phyloP scores from a whole-genome alignment of 2,888 invertebrate genomes.

The Lycocerus yunnanus region DNA sequence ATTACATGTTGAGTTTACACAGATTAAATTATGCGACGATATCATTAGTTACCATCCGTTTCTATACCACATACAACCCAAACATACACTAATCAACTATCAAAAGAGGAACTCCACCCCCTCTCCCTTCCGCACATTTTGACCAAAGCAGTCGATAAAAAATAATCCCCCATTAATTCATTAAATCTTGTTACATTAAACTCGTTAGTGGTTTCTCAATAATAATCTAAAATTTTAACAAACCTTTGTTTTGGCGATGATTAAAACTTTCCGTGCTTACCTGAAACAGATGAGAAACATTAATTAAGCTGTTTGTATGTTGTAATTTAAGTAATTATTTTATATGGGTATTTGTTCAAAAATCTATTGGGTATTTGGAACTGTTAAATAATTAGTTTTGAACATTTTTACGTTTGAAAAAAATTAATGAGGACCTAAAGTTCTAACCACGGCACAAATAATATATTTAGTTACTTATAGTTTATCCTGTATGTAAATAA shows the following conservation, averaged over 20 bases:
- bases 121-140: neutral
- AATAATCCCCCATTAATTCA: neutral
- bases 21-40: constrained; percentile 14
- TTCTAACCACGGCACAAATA: too few relatives aligned
- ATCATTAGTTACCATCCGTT: constrained; percentile 7
- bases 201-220: neutral
- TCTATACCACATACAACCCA: neutral
- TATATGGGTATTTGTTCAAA: neutral
- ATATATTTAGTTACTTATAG: neutral
- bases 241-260: neutral
- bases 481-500: neutral
- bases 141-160: neutral
- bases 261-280: neutral
- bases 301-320: neutral
- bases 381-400: too few relatives aligned
- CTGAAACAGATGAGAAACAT: constrained; percentile 5
- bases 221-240: neutral
- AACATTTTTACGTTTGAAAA: too few relatives aligned
- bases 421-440: too few relatives aligned
- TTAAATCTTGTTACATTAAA: neutral
- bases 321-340: neutral
- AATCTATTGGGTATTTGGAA: neutral
- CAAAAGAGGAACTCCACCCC: neutral
- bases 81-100: neutral
- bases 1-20: constrained; percentile 19